Percentiles rank a stretch among this genome's conserved stretches.
phyloP scores from a whole-genome alignment of 2,113 vertebrate species.

The Glareola pratincola region DNA sequence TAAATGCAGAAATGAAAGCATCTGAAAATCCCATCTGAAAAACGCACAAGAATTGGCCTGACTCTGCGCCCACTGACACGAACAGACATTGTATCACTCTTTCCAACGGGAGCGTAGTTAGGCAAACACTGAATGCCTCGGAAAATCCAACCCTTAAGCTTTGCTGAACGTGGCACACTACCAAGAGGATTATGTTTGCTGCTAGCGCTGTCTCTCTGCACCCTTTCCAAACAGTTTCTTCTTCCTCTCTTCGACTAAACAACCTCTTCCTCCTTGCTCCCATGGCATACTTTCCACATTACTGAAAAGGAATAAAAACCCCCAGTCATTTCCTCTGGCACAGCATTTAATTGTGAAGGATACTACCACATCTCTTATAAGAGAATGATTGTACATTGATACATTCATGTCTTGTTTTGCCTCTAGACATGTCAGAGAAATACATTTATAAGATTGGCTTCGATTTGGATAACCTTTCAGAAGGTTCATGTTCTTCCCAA shows the following conservation, averaged over 20 bases:
- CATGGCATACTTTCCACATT: slow-evolving; percentile 37
- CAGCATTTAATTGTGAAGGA: background rate
- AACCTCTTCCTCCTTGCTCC: background rate
- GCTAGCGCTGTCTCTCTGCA: background rate
- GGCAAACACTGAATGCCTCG: background rate
- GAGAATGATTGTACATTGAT: background rate
- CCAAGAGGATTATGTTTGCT: background rate
- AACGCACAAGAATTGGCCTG: background rate
- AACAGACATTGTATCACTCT: background rate
- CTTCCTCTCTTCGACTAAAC: background rate
- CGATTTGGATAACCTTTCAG: slow-evolving; percentile 11
- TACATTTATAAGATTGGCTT: background rate
- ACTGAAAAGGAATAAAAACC: slow-evolving; percentile 24
- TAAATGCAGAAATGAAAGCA: background rate
- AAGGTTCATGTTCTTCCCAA: background rate
- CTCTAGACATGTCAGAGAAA: background rate
- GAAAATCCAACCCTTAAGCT: background rate
- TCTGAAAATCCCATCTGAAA: background rate
- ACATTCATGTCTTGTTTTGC: background rate
- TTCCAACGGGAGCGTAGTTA: background rate
- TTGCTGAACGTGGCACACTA: background rate
- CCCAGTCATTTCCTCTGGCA: slow-evolving; percentile 37
- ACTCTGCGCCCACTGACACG: background rate
- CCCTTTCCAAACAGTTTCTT: background rate
- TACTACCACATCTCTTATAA: background rate